These are phyloP conservation scores for Temnothorax unifasciatus DNA, from an alignment of 2,888 invertebrate genomes.

Conservation along the genomic window DNA sequence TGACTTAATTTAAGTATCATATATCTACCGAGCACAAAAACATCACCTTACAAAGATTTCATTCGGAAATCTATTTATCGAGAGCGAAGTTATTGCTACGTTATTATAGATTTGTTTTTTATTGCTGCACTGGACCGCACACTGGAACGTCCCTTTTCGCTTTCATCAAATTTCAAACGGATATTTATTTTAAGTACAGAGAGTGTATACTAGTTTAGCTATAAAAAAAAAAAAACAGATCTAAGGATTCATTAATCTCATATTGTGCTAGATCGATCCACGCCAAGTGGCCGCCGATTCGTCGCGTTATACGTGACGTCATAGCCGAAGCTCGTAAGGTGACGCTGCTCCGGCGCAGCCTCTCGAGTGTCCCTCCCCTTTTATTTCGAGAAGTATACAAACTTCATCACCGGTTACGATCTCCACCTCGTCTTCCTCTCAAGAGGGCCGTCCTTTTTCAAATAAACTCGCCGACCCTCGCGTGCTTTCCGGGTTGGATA, in stretches of 20 bases:
- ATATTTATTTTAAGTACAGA: too few species aligned
- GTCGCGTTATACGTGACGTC: not conserved
- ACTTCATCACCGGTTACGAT: constrained; percentile 40
- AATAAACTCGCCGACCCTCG: constrained; percentile 71
- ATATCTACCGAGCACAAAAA: not conserved
- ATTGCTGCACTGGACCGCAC: too few species aligned
- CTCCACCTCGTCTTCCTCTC: constrained; percentile 39
- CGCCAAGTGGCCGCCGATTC: not conserved
- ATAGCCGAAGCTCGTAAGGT: not conserved
- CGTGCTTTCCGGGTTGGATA: constrained; percentile 57
- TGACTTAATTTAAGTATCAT: not conserved
- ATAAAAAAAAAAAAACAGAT: too few species aligned
- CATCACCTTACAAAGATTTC: not conserved
- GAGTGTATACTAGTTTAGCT: too few species aligned
- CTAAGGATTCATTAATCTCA: not conserved
- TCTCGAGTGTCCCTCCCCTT: constrained; percentile 46
- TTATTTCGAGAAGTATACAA: constrained; percentile 71
- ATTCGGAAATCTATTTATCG: not conserved
- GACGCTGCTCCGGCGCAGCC: constrained; percentile 5
- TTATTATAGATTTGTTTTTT: too few species aligned
- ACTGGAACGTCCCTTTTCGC: too few species aligned
- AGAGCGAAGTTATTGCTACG: too few species aligned
- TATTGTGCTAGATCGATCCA: not conserved
- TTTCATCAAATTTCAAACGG: too few species aligned
- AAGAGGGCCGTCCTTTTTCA: constrained; percentile 66